phyloP scores from a whole-genome alignment of 2,888 invertebrate species.

The Thecocarcelia acutangulata region DNA sequence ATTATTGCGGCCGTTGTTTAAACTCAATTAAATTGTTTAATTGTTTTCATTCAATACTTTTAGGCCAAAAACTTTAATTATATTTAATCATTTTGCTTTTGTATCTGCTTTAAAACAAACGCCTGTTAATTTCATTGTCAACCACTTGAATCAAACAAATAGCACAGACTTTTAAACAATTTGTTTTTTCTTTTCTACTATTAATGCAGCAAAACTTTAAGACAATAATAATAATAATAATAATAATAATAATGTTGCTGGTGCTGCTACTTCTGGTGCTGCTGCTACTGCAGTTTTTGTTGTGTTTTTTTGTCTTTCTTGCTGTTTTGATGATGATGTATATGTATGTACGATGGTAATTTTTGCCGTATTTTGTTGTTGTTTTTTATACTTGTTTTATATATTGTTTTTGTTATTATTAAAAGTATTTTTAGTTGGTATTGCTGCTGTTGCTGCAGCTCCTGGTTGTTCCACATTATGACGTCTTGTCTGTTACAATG shows the following conservation, averaged over 20 bases:
- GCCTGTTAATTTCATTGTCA: slow-evolving; percentile 51
- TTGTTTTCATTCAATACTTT: slow-evolving; percentile 4
- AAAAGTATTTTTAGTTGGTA: slow-evolving; percentile 22
- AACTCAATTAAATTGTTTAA: slow-evolving; percentile 58
- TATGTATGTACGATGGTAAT: slow-evolving; percentile 60
- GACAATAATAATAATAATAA: slow-evolving; percentile 43
- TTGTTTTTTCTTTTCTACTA: neutral
- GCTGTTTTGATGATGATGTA: slow-evolving; percentile 64
- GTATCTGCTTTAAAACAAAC: slow-evolving; percentile 15
- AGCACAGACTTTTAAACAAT: slow-evolving; percentile 31
- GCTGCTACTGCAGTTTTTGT: neutral
- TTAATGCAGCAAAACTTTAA: slow-evolving; percentile 29
- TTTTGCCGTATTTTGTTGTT: slow-evolving; percentile 32
- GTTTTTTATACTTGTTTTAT: slow-evolving; percentile 18
- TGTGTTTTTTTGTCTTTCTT: slow-evolving; percentile 9
- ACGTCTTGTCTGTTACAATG: slow-evolving; percentile 67
- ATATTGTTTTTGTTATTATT: slow-evolving; percentile 38
- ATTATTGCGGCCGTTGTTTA: slow-evolving; percentile 50
- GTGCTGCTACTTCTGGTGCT: neutral
- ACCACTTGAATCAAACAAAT: slow-evolving; percentile 28
- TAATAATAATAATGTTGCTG: too few species aligned
- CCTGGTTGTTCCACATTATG: slow-evolving; percentile 62
- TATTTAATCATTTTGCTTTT: slow-evolving; percentile 18
- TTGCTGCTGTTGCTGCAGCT: slow-evolving; percentile 30
- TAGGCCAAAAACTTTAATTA: slow-evolving; percentile 11